Evolutionary conservation across 2,888 invertebrate genomes (phyloP), one percentile per base, ranked within the genome.

Genomic region (Hyppa rectilinea): DNA sequence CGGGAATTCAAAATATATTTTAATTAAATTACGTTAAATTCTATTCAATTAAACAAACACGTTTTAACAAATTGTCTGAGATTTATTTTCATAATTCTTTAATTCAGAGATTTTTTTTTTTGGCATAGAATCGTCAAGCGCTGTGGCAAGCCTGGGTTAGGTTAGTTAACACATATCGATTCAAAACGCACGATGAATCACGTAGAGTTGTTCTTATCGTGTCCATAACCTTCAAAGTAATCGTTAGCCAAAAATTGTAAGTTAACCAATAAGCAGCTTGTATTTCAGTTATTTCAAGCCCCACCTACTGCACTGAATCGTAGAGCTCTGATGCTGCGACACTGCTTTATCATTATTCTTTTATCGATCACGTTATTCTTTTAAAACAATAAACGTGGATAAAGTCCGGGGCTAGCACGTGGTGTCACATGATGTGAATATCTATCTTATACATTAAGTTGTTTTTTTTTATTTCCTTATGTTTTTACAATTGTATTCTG

Each of bases 291-390:
- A 17, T 36, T 47, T 50, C 29, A 43, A 62, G 73, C 73, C 66
- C 73, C 69, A 52, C 63, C 74, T 61, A 64, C 73, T 38, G 50
- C 50, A 61, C 50, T 63, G 31, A 47, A 58, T 61, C 36, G 55
- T 56, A 10, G 61, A 56, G 59, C 38, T 36, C 12, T 29, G 34
- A 65, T 40, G 34, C 34, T 60, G 40, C 50, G 68, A 58, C 43
- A 4, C 52, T 58, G 40, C 45, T 63, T 80, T 77, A 72, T 78
- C 59, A 50, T 65, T 73, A 49, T 53, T 43, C n/a, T 40, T 70
- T 70, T 70, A 80, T 80, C 73, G 9, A 47, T 49, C 45, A 60
- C 23, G 31, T 55, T 59, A 53, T 47, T 53, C 26, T 52, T 26
- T 56, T 61, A n/a, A 36, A 53, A 65, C n/a, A 34, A 60, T 38